Evolutionary conservation across 2,888 invertebrate genomes (phyloP).

Genomic region (Trichopoda pennipes): DNA sequence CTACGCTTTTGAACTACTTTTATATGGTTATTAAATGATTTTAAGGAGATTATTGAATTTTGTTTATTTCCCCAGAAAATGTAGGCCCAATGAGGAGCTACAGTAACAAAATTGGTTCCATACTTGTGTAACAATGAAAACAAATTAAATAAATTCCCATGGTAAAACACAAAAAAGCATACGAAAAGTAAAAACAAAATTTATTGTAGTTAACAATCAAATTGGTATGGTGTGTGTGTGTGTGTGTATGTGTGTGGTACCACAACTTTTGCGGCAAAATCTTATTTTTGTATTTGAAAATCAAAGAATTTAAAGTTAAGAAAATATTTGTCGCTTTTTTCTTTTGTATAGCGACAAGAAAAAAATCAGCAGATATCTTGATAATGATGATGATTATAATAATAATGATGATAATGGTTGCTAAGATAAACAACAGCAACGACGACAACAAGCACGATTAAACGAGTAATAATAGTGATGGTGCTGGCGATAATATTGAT

Average conservation of each 20-base stretch:
- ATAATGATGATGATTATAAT: conserved; percentile 45
- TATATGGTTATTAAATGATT: conserved; percentile 48
- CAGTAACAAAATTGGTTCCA: background rate
- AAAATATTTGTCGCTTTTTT: conserved; percentile 43
- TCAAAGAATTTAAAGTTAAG: conserved; percentile 7
- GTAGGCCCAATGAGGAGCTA: background rate
- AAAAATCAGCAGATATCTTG: conserved; percentile 18
- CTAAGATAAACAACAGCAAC: conserved; percentile 11
- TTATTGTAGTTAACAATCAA: conserved; percentile 42
- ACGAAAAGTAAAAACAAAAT: conserved; percentile 20
- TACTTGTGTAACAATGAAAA: conserved; percentile 15
- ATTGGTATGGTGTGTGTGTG: background rate
- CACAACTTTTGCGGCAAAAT: conserved; percentile 30
- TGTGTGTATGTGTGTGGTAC: conserved; percentile 27
- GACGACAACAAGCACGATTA: conserved; percentile 3
- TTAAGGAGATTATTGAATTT: conserved; percentile 47
- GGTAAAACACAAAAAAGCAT: conserved; percentile 21
- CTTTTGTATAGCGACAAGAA: background rate
- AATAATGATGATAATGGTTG: conserved; percentile 25
- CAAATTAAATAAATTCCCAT: conserved; percentile 63
- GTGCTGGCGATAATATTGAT: conserved; percentile 40
- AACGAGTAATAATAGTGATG: conserved; percentile 21
- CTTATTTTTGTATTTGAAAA: conserved; percentile 42
- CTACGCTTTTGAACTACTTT: conserved; percentile 56
- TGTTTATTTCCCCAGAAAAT: conserved; percentile 1